These are phyloP conservation scores for Enhydra lutris DNA, from an alignment of 2,113 vertebrate genomes.

Conservation along the genomic window DNA sequence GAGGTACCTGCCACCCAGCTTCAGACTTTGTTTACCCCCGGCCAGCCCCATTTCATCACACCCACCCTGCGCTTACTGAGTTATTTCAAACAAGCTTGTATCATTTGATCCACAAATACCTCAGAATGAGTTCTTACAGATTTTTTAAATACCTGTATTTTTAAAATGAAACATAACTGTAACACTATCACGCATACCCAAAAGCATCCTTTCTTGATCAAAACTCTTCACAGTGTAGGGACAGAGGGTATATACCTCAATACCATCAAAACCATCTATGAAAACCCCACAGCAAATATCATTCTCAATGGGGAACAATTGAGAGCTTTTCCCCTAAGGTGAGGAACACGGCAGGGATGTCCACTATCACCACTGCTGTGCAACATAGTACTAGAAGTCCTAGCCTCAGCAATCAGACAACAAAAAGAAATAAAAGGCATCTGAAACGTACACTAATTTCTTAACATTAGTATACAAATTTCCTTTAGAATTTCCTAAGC, in stretches of 20 bases:
- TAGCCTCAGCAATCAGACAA: too few species aligned
- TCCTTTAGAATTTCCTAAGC: neutral
- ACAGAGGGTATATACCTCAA: too few species aligned
- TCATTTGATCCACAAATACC: neutral
- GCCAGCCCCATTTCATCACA: neutral
- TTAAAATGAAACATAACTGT: neutral
- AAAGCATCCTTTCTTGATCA: neutral
- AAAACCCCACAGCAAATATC: too few species aligned
- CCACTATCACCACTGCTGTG: too few species aligned
- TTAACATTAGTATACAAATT: neutral
- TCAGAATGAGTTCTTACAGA: neutral
- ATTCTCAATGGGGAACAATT: too few species aligned
- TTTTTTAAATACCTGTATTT: neutral
- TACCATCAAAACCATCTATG: too few species aligned
- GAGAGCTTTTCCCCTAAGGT: too few species aligned
- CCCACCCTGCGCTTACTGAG: fast-evolving
- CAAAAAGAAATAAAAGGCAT: too few species aligned
- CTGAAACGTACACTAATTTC: neutral
- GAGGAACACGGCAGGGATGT: too few species aligned
- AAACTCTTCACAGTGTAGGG: too few species aligned
- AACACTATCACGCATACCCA: neutral
- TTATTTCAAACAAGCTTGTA: neutral
- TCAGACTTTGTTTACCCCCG: neutral
- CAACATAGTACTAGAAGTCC: too few species aligned
- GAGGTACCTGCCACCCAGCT: neutral